Conservation (phyloP, 2,888 invertebrate species). For the Drosophila vallismaia region DNA sequence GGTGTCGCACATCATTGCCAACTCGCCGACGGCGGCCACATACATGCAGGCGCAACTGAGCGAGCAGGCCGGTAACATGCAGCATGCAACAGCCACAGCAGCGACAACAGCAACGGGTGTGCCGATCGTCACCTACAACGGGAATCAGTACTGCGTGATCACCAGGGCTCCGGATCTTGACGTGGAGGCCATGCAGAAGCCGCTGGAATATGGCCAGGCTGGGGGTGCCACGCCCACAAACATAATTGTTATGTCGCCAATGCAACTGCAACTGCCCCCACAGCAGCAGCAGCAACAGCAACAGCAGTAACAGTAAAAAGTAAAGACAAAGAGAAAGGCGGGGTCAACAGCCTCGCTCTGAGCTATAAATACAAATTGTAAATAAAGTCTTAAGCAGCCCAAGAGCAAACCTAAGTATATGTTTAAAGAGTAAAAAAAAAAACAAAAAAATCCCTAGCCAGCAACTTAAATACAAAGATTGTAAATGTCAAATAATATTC, state of each 20-base stretch:
- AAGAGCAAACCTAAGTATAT: constrained; percentile 62
- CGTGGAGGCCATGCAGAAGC: constrained; percentile 71
- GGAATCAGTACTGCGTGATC: constrained; percentile 81
- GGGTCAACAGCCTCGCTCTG: constrained; percentile 44
- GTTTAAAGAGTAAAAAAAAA: constrained; percentile 49
- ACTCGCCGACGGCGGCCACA: constrained; percentile 81
- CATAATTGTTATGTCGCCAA: constrained; percentile 81
- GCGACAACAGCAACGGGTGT: constrained; percentile 53
- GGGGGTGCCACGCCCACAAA: constrained; percentile 58
- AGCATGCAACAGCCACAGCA: constrained; percentile 44
- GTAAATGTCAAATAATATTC: constrained; percentile 46
- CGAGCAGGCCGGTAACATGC: constrained; percentile 58
- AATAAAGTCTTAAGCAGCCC: constrained; percentile 68
- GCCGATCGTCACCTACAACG: constrained; percentile 82
- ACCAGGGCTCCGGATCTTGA: constrained; percentile 77
- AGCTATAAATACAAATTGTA: constrained; percentile 72
- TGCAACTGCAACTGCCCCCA: constrained; percentile 61
- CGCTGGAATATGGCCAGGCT: constrained; percentile 67
- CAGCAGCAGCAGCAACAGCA: constrained; percentile 51
- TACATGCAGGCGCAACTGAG: constrained; percentile 80
- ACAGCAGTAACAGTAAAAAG: constrained; percentile 64
- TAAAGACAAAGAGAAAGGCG: constrained; percentile 44
- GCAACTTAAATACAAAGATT: constrained; percentile 33
- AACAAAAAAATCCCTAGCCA: constrained; percentile 44
- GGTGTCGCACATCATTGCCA: constrained; percentile 81